phyloP scores from a whole-genome alignment of 2,888 invertebrate species.

The Adelognathus sp. region DNA sequence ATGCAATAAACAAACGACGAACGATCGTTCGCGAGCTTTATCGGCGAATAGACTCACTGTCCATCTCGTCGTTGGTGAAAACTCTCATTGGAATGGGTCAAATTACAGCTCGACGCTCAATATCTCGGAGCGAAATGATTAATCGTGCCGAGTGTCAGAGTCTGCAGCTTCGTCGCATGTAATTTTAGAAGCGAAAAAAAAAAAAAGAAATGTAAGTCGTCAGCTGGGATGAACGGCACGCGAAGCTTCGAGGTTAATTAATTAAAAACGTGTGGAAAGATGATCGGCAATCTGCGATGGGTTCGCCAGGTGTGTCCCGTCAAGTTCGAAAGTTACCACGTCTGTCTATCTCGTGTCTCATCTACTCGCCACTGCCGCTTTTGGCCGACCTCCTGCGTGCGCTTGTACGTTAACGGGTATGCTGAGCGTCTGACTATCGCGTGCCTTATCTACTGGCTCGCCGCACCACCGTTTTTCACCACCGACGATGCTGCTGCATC shows the following conservation, averaged over 20 bases:
- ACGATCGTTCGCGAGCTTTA: too few relatives aligned
- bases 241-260: conserved; percentile 17
- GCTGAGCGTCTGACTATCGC: conserved; percentile 39
- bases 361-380: conserved; percentile 17
- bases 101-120: too few relatives aligned
- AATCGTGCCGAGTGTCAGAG: background rate
- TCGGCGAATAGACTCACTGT: too few relatives aligned
- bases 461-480: background rate
- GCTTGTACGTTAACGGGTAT: background rate
- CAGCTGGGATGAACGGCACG: background rate
- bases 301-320: conserved; percentile 10
- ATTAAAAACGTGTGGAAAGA: conserved; percentile 21
- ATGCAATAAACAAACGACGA: too few relatives aligned
- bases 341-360: conserved; percentile 41
- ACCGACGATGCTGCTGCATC: background rate
- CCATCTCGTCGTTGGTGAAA: too few relatives aligned
- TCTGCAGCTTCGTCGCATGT: background rate
- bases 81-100: too few relatives aligned
- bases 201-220: background rate
- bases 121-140: background rate
- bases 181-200: too few relatives aligned
- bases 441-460: conserved; percentile 34
- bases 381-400: background rate
- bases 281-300: conserved; percentile 4
- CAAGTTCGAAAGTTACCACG: conserved; percentile 7